Percentiles rank a stretch among this genome's conserved stretches.
Conservation (phyloP, 30 jellyfish, hydroid and myxozoan genomes). For the Aurelia aurita region DNA sequence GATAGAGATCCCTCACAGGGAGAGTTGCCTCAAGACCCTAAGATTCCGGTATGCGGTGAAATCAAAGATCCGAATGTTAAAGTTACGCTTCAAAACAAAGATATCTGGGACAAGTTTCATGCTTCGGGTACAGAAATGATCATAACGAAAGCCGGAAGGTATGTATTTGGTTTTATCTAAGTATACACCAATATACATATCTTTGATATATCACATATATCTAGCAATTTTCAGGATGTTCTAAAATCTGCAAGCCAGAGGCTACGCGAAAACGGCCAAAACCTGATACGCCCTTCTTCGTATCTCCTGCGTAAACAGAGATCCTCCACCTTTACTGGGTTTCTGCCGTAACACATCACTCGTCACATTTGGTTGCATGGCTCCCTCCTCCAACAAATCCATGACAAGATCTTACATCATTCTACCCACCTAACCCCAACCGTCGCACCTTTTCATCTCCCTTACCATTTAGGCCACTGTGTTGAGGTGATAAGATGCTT, state of each 20-base stretch:
- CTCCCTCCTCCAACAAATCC: too few relatives aligned
- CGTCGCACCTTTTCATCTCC: slow-evolving; percentile 35
- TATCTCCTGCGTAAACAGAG: too few relatives aligned
- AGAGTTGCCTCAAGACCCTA: slow-evolving; percentile 31
- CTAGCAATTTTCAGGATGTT: too few relatives aligned
- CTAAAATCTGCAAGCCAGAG: too few relatives aligned
- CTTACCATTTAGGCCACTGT: slow-evolving; percentile 45
- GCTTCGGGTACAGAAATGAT: slow-evolving; percentile 95
- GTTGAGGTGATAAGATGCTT: slow-evolving; percentile 50
- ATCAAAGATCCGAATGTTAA: slow-evolving; percentile 77
- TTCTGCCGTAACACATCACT: too few relatives aligned
- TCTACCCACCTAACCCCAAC: slow-evolving; percentile 1
- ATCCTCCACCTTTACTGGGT: too few relatives aligned
- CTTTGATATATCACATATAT: neutral
- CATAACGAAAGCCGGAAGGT: slow-evolving; percentile 98
- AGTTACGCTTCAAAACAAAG: slow-evolving; percentile 84
- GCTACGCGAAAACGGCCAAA: too few relatives aligned
- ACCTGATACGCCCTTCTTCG: too few relatives aligned
- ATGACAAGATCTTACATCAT: slow-evolving; percentile 9
- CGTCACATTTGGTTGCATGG: too few relatives aligned
- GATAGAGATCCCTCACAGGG: slow-evolving; percentile 15
- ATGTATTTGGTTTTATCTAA: neutral
- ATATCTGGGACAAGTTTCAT: slow-evolving; percentile 94
- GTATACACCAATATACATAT: neutral
- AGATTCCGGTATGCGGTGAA: slow-evolving; percentile 57